Conservation (phyloP, 2,888 invertebrate genomes). For the Amblyjoppa proteus region DNA sequence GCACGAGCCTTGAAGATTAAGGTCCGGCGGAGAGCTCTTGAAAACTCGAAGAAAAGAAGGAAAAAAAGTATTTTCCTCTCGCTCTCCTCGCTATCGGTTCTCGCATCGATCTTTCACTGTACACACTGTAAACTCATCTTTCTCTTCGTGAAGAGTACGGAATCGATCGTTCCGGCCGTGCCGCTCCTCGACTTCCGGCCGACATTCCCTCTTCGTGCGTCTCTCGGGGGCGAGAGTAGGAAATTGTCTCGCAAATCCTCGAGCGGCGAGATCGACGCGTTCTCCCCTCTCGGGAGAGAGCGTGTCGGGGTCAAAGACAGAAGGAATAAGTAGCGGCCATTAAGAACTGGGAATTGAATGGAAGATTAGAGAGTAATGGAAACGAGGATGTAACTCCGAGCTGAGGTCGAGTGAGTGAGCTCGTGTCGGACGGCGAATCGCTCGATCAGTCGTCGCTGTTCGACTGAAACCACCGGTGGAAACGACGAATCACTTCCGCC, state of each 20-base stretch:
- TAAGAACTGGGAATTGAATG: slow-evolving; percentile 73
- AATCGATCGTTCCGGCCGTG: slow-evolving; percentile 4
- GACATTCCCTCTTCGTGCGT: not conserved
- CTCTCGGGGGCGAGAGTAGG: not conserved
- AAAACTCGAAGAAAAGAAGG: not conserved
- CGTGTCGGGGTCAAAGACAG: slow-evolving; percentile 31
- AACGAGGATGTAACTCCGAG: slow-evolving; percentile 64
- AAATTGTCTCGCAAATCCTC: slow-evolving; percentile 18
- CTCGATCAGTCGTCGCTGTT: slow-evolving; percentile 14
- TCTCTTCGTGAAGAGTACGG: not conserved
- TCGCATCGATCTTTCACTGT: not conserved
- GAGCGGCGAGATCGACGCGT: not conserved
- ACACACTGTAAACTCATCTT: not conserved
- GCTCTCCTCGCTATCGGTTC: not conserved
- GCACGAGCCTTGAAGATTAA: not conserved
- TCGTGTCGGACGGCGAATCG: slow-evolving; percentile 2
- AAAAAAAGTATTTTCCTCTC: not conserved
- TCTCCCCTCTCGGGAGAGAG: not conserved
- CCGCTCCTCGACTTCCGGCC: not conserved
- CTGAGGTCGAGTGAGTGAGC: slow-evolving; percentile 43
- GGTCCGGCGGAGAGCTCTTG: not conserved
- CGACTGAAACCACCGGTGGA: not conserved
- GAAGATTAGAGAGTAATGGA: slow-evolving; percentile 72
- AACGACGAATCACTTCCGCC: slow-evolving; percentile 58
- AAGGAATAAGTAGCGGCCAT: slow-evolving; percentile 69